Percentiles rank a stretch among this genome's conserved stretches.
phyloP scores from a whole-genome alignment of 2,113 vertebrate species.

The Scytalopus superciliaris region DNA sequence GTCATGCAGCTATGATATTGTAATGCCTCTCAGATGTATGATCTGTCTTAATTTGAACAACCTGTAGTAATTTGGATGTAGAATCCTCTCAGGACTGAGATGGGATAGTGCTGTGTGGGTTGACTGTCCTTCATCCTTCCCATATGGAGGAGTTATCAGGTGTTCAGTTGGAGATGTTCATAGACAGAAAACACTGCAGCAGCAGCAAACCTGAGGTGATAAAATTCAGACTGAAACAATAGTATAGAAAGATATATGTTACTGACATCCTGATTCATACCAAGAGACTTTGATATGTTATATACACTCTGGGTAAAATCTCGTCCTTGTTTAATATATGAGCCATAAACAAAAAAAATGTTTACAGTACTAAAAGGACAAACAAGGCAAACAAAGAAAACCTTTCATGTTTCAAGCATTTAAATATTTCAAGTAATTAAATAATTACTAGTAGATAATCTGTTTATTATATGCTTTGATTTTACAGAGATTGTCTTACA shows the following conservation, averaged over 20 bases:
- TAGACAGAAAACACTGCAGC: background rate
- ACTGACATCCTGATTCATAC: background rate
- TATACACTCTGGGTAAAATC: background rate
- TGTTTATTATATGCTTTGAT: background rate
- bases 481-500: background rate
- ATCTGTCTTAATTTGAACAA: background rate
- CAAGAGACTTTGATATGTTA: background rate
- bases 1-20: background rate
- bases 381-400: background rate
- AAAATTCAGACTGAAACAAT: background rate
- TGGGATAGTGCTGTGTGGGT: background rate
- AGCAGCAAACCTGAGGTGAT: background rate
- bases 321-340: background rate
- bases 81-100: background rate
- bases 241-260: background rate
- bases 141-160: background rate
- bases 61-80: background rate
- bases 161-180: background rate
- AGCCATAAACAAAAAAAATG: background rate
- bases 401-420: background rate
- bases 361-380: background rate
- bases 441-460: background rate
- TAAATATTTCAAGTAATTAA: background rate
- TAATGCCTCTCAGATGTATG: background rate
- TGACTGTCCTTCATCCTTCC: background rate